Evolutionary conservation across 2,888 invertebrate genomes (phyloP).

Genomic region (Artemia sp.): DNA sequence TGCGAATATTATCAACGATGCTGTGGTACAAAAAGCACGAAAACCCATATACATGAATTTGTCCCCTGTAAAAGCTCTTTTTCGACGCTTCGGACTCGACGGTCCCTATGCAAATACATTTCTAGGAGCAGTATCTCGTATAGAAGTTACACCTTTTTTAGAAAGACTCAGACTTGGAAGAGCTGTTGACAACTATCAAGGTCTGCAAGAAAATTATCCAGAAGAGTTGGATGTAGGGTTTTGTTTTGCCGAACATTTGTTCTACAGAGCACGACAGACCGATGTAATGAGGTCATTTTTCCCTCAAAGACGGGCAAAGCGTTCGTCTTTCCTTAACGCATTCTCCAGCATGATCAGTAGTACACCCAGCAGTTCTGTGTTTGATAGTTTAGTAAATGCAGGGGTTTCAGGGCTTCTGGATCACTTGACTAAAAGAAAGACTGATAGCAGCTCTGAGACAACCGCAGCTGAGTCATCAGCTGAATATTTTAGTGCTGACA

Average conservation of each 20-base stretch:
- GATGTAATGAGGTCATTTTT: background rate
- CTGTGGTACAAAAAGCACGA: background rate
- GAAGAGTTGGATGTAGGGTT: slow-evolving; percentile 8
- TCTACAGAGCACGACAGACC: background rate
- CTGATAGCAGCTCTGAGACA: background rate
- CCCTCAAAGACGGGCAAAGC: background rate
- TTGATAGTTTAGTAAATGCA: slow-evolving; percentile 5
- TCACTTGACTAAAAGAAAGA: background rate
- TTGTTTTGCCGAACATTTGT: slow-evolving; percentile 8
- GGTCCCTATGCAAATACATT: background rate
- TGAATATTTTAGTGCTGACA: background rate
- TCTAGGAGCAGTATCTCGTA: background rate
- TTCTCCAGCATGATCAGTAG: background rate
- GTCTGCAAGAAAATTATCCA: slow-evolving; percentile 8
- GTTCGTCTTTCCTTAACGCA: background rate
- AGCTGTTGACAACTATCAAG: background rate
- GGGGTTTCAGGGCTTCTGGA: slow-evolving; percentile 6
- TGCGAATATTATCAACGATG: background rate
- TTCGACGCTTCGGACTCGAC: background rate
- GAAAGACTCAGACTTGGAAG: slow-evolving; percentile 7
- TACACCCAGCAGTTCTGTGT: background rate
- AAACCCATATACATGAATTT: background rate
- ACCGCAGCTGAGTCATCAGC: background rate
- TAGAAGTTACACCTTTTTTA: background rate
- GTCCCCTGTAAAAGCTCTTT: background rate